phyloP scores from a whole-genome alignment of 2,888 invertebrate species.

The Gymnosoma rotundatum region DNA sequence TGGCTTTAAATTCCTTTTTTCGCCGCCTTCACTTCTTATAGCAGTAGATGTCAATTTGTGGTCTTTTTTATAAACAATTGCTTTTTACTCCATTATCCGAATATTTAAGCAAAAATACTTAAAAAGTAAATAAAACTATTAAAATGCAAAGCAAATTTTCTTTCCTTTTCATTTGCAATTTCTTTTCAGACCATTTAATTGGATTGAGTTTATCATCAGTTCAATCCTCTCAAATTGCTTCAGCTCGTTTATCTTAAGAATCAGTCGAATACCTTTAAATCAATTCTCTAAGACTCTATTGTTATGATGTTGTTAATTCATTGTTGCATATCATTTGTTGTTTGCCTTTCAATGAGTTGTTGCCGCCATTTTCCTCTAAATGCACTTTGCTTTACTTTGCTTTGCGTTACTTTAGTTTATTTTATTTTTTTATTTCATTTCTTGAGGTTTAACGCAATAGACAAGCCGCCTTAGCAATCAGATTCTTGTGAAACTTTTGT shows the following conservation, averaged over 20 bases:
- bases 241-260: background rate
- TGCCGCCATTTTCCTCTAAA: conserved; percentile 44
- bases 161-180: conserved; percentile 55
- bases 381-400: conserved; percentile 48
- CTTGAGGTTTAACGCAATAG: conserved; percentile 62
- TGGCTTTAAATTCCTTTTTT: no score
- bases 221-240: conserved; percentile 2
- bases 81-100: background rate
- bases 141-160: conserved; percentile 20
- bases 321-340: conserved; percentile 40
- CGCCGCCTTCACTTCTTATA: no score
- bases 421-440: background rate
- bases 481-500: conserved; percentile 42
- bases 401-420: no score
- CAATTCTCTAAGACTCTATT: conserved; percentile 13
- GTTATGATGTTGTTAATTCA: conserved; percentile 35
- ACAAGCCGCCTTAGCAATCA: conserved; percentile 54
- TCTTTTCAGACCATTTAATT: conserved; percentile 68
- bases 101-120: background rate
- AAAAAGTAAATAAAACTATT: background rate
- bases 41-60: no score
- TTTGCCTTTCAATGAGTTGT: conserved; percentile 33
- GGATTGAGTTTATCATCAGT: conserved; percentile 55
- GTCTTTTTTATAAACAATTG: no score
- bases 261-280: background rate